phyloP scores from a whole-genome alignment of 1,140 invertebrate species.

The Rhynchophorus ferrugineus region DNA sequence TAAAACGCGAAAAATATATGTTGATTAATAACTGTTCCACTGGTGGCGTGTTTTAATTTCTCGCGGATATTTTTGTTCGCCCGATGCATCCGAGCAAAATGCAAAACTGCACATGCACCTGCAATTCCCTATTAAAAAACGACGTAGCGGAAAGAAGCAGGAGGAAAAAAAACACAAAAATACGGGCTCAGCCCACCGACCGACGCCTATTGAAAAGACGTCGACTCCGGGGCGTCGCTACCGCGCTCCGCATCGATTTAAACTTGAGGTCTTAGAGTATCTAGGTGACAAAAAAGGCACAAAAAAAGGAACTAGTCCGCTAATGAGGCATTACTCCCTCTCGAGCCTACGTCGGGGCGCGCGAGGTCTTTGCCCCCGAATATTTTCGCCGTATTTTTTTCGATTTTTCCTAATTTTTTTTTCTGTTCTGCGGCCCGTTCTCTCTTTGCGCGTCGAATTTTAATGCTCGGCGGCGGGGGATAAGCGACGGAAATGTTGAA shows the following conservation, averaged over 20 bases:
- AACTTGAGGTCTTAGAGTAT: constrained; percentile 26
- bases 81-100: no score
- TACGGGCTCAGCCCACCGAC: neutral
- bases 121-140: neutral
- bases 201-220: constrained; percentile 4
- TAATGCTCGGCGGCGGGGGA: neutral
- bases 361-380: constrained; percentile 14
- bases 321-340: constrained; percentile 36
- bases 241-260: constrained; percentile 27
- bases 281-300: constrained; percentile 26
- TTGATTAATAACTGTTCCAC: no score
- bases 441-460: neutral
- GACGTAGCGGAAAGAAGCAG: neutral
- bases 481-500: no score
- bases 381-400: constrained; percentile 2
- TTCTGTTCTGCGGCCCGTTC: neutral
- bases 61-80: no score
- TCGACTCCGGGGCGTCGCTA: neutral
- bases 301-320: constrained; percentile 27
- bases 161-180: neutral
- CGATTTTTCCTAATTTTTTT: neutral
- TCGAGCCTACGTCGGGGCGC: constrained; percentile 8
- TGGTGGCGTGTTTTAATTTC: no score
- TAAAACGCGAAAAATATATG: no score
- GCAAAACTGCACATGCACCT: no score